Evolutionary conservation across 2,888 invertebrate species (phyloP), one percentile per base, ranked within the genome.

Genomic region (Norana najaformis): DNA sequence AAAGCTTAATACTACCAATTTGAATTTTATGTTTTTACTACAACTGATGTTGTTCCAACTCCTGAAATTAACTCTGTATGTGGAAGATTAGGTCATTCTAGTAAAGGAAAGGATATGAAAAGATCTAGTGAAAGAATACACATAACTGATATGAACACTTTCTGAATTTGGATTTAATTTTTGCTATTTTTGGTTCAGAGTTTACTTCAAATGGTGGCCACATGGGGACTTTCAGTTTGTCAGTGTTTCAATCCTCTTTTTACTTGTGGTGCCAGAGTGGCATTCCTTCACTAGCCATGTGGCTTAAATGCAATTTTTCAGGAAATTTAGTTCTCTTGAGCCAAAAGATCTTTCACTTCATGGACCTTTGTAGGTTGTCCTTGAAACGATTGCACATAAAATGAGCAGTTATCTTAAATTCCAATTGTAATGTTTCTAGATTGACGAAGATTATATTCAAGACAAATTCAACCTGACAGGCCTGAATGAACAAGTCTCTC

Each of bases 381-480:
- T 47, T 47, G 23, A 47, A 47, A 47, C 23, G 20, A 47, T 47
- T 47, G 2, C 23, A 47, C 23, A 23, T 11, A n/a, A 69, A 69
- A 69, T 69, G 30, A 69, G 8, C n/a, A 30, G 6, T n/a, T 69
- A n/a, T 3, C 6, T 47, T 47, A 47, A 5, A 47, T 47, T 4
- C 47, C 23, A 23, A 20, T 47, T 23, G 23, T 69, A 11, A 69
- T 69, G 69, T 69, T 92, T 92, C 91, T 94, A 99, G 98, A 99
- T 99, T 92, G 99, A 99, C 95, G 99, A 99, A 95, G 99, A 99
- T 95, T 99, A 99, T 94, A 99, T 99, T 95, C 99, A 99, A 95
- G 99, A 99, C 95, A 99, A 99, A 96, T 99, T 99, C 95, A 99
- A 99, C 96, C 96, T 99, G 95, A 99, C 99, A 91, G 99, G 99